Conservation (phyloP, 2,888 invertebrate species). For the Sphecodes monilicornis region DNA sequence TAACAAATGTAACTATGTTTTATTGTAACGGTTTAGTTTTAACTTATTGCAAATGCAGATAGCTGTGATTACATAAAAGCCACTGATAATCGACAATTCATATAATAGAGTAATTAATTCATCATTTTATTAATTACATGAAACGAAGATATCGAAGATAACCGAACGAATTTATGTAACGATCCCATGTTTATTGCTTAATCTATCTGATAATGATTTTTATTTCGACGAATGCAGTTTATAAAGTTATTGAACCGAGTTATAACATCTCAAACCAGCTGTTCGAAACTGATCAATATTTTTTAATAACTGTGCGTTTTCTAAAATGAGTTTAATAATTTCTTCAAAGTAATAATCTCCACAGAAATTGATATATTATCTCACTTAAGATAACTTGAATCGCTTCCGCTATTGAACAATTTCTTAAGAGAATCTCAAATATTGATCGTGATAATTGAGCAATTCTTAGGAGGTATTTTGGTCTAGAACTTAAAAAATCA, state of each 20-base stretch:
- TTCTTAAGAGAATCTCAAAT: not conserved
- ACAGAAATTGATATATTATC: not conserved
- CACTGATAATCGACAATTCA: not conserved
- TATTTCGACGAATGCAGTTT: no score
- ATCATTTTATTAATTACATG: not conserved
- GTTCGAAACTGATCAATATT: not conserved
- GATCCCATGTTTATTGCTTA: no score
- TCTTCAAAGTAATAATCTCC: not conserved
- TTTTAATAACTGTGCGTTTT: no score
- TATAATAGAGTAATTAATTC: not conserved
- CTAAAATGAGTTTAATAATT: not conserved
- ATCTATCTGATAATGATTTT: no score
- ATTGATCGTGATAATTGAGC: not conserved
- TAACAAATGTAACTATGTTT: no score
- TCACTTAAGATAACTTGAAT: not conserved
- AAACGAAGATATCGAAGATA: not conserved
- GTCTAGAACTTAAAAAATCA: no score
- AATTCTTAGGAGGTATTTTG: no score
- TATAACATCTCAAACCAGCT: no score
- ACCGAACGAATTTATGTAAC: not conserved
- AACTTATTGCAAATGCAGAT: no score
- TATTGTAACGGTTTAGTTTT: no score
- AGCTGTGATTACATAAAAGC: no score
- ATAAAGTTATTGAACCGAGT: no score
- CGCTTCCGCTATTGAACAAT: not conserved